Evolutionary conservation across 2,113 vertebrate genomes (phyloP), one percentile per base, ranked within the genome.

Genomic region (Cisticola juncidis): DNA sequence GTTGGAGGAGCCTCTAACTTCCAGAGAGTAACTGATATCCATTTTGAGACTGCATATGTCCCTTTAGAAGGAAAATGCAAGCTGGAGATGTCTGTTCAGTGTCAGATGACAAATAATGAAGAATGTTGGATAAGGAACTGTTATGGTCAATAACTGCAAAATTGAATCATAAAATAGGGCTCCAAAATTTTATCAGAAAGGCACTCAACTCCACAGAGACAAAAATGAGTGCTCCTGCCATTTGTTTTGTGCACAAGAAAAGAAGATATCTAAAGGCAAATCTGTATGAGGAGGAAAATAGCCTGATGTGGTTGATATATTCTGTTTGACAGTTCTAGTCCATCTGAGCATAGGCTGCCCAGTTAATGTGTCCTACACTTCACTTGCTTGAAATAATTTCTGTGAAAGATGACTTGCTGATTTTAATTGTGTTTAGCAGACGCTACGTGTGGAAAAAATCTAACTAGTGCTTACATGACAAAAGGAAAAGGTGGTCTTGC

Each of bases 381-480:
- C 94, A 96, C 90, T 97, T 94, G 91, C 95, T 97, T 97, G 96
- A 97, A 98, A 90, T 97, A 45, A 98, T 97, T 97, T 95, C 87
- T 80, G 26, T 81, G 94, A 96, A 97, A 94, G 94, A 90, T 96
- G 95, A 89, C 83, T 97, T 96, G 78, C 92, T 97, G 96, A 96
- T 95, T 94, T 95, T 92, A 83, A 96, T 93, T 85, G 88, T 96
- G 90, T 96, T 90, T 95, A 94, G 84, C 91, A 95, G 94, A 88
- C 95, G 88, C 62, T 88, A 82, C 58, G 53, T 91, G 95, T 94
- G 97, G 97, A 94, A 97, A 93, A 93, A 93, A 88, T 91, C 76
- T 91, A 94, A 86, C 89, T 53, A 81, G 72, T 80, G 90, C 86
- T 93, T 98, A 85, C 97, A 83, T 90, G 96, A 72, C 54, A 92